Percentiles rank a stretch among this genome's conserved stretches.
Evolutionary conservation across 2,888 invertebrate species (phyloP).

Genomic region (Hanleya hanleyi): DNA sequence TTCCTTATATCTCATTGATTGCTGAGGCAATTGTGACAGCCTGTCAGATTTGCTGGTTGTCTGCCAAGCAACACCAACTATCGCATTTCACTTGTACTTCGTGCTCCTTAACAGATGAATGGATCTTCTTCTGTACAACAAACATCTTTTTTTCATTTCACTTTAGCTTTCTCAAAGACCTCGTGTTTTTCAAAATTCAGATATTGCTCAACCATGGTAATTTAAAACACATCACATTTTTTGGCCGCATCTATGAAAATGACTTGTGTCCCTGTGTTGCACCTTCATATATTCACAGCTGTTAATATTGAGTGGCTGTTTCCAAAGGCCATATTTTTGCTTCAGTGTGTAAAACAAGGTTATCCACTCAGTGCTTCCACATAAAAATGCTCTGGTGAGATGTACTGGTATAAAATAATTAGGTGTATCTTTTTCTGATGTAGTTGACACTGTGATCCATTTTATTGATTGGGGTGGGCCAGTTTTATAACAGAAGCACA

Average conservation of each 20-base stretch:
- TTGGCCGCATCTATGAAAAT: too few species aligned
- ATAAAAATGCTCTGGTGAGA: background rate
- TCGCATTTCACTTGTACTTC: background rate
- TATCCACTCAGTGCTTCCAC: constrained; percentile 5
- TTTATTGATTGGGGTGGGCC: constrained; percentile 12
- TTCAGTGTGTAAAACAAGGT: constrained; percentile 6
- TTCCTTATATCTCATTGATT: constrained; percentile 8
- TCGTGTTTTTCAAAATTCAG: background rate
- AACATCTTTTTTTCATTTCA: background rate
- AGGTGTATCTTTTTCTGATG: constrained; percentile 7
- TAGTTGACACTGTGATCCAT: constrained; percentile 5
- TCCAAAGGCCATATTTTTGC: constrained; percentile 7
- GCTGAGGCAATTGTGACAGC: background rate
- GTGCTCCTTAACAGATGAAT: background rate
- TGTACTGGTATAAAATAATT: constrained; percentile 10
- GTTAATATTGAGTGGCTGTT: background rate
- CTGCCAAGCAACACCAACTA: background rate
- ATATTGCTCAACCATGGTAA: too few species aligned
- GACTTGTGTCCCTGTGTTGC: too few species aligned
- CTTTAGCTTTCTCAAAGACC: background rate
- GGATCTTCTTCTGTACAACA: background rate
- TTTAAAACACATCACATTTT: too few species aligned
- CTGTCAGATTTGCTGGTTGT: constrained; percentile 4
- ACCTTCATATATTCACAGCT: too few species aligned
- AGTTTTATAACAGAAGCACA: background rate